Evolutionary conservation across 2,113 vertebrate genomes (phyloP).

Genomic region (Hippocampus mohnikei): DNA sequence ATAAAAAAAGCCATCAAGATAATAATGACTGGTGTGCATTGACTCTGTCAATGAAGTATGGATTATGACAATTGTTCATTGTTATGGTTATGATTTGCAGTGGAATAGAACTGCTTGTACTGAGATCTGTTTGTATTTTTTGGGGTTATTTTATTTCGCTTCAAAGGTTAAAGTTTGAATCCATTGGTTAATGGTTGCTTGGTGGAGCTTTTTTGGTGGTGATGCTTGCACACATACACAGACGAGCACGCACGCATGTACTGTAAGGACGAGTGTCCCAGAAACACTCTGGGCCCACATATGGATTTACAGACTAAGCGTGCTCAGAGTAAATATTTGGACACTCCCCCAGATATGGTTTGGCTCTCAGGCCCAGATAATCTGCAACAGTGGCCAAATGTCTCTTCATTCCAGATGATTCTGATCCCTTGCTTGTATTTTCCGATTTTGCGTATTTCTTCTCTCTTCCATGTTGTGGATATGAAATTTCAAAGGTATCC

Average conservation of each 20-base stretch:
- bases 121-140: neutral
- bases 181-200: neutral
- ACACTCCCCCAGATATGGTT: slow-evolving; percentile 47
- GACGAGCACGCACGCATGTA: neutral
- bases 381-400: slow-evolving; percentile 48
- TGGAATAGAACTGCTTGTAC: too few relatives aligned
- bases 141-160: neutral
- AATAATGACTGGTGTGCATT: neutral
- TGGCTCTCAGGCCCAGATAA: slow-evolving; percentile 42
- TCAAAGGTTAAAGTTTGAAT: neutral
- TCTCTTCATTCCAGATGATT: slow-evolving; percentile 34
- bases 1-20: neutral
- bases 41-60: neutral
- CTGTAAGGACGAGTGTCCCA: slow-evolving; percentile 35
- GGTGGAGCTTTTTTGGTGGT: neutral
- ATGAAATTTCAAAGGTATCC: neutral
- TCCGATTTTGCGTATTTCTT: slow-evolving; percentile 1
- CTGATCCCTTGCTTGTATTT: slow-evolving; percentile 38
- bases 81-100: neutral
- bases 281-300: slow-evolving; percentile 44
- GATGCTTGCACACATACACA: neutral
- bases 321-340: slow-evolving; percentile 53
- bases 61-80: neutral
- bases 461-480: neutral
- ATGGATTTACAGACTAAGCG: slow-evolving; percentile 48